A percentile compares a stretch with the other conserved stretches of the same genome.
phyloP scores from a whole-genome alignment of 1,140 invertebrate genomes.

The Drosophila lini region DNA sequence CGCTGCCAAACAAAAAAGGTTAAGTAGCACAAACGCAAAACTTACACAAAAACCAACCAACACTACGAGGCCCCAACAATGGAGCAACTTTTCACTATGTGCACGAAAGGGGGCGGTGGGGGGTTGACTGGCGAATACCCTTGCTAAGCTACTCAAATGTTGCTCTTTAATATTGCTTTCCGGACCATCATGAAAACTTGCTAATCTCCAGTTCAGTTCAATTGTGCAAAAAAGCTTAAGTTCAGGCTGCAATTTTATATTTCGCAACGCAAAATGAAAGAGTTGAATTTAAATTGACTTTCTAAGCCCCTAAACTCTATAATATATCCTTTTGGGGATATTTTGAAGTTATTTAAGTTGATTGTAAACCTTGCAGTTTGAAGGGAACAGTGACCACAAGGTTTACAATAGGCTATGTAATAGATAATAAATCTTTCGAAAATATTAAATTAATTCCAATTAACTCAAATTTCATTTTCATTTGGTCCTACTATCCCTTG shows the following conservation, averaged over 20 bases:
- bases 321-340: background rate
- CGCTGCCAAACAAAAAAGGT: conserved; percentile 49
- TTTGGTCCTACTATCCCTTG: too few relatives aligned
- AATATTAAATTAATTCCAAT: background rate
- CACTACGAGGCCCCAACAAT: conserved; percentile 28
- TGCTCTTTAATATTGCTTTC: conserved; percentile 13
- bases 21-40: conserved; percentile 64
- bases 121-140: conserved; percentile 11
- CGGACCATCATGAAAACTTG: background rate
- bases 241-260: background rate
- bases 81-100: conserved; percentile 29
- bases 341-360: too few relatives aligned
- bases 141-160: conserved; percentile 21
- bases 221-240: background rate
- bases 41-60: conserved; percentile 36
- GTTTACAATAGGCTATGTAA: too few relatives aligned
- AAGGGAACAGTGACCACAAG: too few relatives aligned
- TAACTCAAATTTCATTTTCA: too few relatives aligned
- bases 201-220: conserved; percentile 9
- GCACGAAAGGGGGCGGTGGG: background rate
- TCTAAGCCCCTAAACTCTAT: background rate
- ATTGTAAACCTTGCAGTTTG: too few relatives aligned
- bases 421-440: background rate
- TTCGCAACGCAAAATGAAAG: background rate
- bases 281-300: background rate